Evolutionary conservation across 2,888 invertebrate species (phyloP).

Genomic region (Hyposoter dolosus): DNA sequence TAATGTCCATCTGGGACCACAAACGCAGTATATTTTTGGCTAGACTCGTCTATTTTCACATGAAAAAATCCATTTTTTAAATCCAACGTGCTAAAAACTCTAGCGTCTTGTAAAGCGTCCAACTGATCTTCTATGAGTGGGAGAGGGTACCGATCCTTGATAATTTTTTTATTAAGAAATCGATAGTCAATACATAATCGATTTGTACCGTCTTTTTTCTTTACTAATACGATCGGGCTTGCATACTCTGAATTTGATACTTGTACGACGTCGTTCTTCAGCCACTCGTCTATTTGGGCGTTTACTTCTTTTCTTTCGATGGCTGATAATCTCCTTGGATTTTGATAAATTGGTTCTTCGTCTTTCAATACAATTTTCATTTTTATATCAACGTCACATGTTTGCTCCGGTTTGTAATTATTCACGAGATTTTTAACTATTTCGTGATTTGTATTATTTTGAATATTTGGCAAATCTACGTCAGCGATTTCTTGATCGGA

Average conservation of each 20-base stretch:
- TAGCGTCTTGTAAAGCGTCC: conserved; percentile 51
- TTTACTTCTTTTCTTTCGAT: conserved; percentile 61
- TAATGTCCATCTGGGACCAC: conserved; percentile 77
- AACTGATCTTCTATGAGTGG: conserved; percentile 61
- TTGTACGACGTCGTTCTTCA: conserved; percentile 63
- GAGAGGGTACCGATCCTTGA: conserved; percentile 55
- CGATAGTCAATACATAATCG: too few relatives aligned
- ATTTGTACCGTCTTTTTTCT: conserved; percentile 66
- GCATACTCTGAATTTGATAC: conserved; percentile 68
- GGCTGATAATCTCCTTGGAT: conserved; percentile 57
- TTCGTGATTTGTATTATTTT: neutral
- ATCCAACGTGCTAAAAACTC: conserved; percentile 68
- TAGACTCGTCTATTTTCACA: conserved; percentile 68
- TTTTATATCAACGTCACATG: conserved; percentile 50
- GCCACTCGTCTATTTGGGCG: conserved; percentile 65
- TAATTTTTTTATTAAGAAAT: conserved; percentile 78
- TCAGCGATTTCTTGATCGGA: neutral
- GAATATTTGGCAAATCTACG: neutral
- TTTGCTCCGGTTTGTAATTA: neutral
- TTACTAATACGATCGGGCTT: conserved; percentile 71
- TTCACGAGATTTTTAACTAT: too few relatives aligned
- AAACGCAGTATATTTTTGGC: conserved; percentile 74
- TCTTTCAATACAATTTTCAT: conserved; percentile 60
- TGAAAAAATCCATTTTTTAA: conserved; percentile 73
- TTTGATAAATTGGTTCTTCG: conserved; percentile 64